A percentile compares a stretch with the other conserved stretches of the same genome.
phyloP scores from a whole-genome alignment of 2,113 vertebrate genomes.

The Coptodon bakossiorum region DNA sequence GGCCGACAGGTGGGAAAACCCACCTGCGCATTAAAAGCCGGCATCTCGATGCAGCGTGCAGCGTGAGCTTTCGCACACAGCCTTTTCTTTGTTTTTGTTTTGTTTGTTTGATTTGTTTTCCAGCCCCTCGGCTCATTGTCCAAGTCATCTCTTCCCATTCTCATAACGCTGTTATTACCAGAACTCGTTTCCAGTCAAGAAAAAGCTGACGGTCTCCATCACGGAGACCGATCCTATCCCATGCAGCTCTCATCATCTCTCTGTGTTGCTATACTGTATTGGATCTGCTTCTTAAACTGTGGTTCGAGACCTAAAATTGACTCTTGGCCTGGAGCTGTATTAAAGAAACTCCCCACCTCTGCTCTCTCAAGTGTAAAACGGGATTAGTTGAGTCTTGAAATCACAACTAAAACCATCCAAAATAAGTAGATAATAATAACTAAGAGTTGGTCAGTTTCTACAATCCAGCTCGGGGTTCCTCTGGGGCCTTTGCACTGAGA shows the following conservation, averaged over 20 bases:
- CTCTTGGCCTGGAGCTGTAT: background rate
- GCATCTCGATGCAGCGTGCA: slow-evolving; percentile 5
- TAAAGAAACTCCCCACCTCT: background rate
- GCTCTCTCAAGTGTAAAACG: background rate
- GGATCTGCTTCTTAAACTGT: background rate
- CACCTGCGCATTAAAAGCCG: background rate
- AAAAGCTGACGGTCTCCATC: background rate
- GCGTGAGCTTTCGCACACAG: slow-evolving; percentile 40
- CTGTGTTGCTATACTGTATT: background rate
- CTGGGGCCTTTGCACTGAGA: background rate
- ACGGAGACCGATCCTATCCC: background rate
- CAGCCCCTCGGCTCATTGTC: background rate
- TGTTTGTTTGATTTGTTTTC: background rate
- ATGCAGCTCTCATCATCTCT: background rate
- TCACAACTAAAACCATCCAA: background rate
- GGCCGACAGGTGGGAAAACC: background rate
- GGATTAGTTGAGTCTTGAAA: background rate
- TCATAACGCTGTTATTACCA: background rate
- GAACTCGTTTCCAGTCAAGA: background rate
- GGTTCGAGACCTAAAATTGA: background rate
- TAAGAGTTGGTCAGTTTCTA: background rate
- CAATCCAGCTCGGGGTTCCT: background rate
- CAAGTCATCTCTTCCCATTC: background rate
- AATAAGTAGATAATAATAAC: background rate
- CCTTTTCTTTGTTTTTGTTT: background rate